Percentiles rank a stretch among this genome's conserved stretches.
Conservation (phyloP, 2,113 vertebrate genomes). For the Anseranas semipalmata region DNA sequence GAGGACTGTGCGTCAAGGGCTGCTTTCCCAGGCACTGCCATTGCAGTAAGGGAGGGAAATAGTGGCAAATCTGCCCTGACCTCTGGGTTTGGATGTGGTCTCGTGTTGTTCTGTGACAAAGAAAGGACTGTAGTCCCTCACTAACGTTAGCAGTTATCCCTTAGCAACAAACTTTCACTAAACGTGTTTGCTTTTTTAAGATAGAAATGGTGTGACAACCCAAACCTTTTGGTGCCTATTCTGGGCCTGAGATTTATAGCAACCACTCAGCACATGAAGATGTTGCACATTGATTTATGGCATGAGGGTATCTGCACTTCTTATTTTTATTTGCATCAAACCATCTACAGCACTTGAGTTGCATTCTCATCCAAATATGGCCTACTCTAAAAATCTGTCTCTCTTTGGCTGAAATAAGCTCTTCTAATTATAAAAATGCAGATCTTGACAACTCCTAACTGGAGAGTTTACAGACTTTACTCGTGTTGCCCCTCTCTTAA, state of each 20-base stretch:
- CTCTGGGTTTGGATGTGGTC: neutral
- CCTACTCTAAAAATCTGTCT: neutral
- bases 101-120: neutral
- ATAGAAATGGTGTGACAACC: neutral
- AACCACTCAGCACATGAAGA: slow-evolving; percentile 7
- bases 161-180: slow-evolving; percentile 26
- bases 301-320: slow-evolving; percentile 9
- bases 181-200: neutral
- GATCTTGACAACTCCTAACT: neutral
- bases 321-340: slow-evolving; percentile 51
- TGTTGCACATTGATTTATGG: slow-evolving; percentile 26
- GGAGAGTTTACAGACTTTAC: neutral
- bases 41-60: neutral
- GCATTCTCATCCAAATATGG: slow-evolving; percentile 42
- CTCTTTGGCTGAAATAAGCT: slow-evolving; percentile 11
- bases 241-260: slow-evolving; percentile 36
- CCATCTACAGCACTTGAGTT: neutral
- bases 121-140: neutral
- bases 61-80: neutral
- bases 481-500: neutral
- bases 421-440: slow-evolving; percentile 16
- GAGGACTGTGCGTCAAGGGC: neutral
- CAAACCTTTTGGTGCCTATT: neutral
- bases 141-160: neutral
- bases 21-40: neutral